Evolutionary conservation across 2,113 vertebrate genomes (phyloP).

Genomic region (Catharus fuscescens): DNA sequence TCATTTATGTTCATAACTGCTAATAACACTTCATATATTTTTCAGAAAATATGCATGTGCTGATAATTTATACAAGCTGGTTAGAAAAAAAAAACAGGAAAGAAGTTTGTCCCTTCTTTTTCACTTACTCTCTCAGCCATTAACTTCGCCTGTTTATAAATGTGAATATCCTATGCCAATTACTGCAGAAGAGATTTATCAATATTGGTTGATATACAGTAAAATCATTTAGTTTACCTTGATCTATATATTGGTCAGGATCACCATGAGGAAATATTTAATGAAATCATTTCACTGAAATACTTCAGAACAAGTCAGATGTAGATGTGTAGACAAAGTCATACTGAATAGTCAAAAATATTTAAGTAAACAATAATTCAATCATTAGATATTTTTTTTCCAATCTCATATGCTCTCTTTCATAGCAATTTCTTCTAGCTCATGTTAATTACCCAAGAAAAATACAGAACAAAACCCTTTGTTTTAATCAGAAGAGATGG

Average conservation of each 20-base stretch:
- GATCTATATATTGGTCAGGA: not conserved
- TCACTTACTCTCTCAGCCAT: not conserved
- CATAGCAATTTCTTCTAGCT: not conserved
- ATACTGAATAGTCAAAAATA: not conserved
- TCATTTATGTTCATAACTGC: not conserved
- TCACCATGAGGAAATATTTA: not conserved
- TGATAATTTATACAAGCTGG: not conserved
- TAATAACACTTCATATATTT: not conserved
- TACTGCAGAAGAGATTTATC: not conserved
- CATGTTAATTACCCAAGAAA: not conserved
- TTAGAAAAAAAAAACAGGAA: not conserved
- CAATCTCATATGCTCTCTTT: not conserved
- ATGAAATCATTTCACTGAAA: not conserved
- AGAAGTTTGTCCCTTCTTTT: not conserved
- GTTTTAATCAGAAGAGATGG: not conserved
- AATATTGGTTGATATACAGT: rapidly evolving
- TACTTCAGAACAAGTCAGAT: not conserved
- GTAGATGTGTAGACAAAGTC: not conserved
- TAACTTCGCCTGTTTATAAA: not conserved
- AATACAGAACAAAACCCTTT: not conserved
- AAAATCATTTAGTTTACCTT: not conserved
- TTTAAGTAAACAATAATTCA: not conserved
- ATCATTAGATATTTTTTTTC: not conserved
- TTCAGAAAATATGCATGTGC: not conserved
- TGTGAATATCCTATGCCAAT: not conserved